Conservation (phyloP, 2,797 vertebrate genomes). For the Danio kyathit region DNA sequence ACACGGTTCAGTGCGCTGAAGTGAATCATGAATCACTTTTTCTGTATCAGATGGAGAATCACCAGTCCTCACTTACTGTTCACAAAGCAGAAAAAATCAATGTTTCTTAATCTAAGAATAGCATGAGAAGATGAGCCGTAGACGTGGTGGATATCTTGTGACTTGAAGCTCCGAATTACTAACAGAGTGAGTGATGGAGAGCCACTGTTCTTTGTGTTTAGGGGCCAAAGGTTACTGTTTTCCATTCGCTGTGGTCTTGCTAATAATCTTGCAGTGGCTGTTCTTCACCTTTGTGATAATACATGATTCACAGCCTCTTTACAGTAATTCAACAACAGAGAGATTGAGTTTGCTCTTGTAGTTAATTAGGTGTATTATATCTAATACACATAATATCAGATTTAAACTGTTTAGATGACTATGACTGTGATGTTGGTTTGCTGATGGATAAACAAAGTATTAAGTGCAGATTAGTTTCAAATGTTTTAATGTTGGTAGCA, state of each 20-base stretch:
- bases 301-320: slow-evolving; percentile 6
- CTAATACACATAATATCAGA: background rate
- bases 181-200: slow-evolving; percentile 4
- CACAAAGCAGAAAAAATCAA: background rate
- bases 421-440: background rate
- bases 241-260: slow-evolving; percentile 18
- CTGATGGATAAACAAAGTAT: background rate
- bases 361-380: background rate
- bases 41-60: background rate
- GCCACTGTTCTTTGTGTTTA: background rate
- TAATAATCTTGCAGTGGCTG: slow-evolving; percentile 8
- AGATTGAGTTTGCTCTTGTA: background rate
- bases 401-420: background rate
- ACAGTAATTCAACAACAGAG: background rate
- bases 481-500: background rate
- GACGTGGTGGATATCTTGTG: slow-evolving; percentile 8
- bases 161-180: slow-evolving; percentile 5
- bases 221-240: slow-evolving; percentile 18
- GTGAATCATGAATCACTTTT: background rate
- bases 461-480: background rate
- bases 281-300: background rate
- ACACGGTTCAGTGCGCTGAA: background rate
- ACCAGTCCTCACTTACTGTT: background rate
- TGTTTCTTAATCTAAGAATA: slow-evolving; percentile 7
- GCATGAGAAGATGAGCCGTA: background rate